phyloP scores from a whole-genome alignment of 2,113 vertebrate species.

The Crocuta crocuta region DNA sequence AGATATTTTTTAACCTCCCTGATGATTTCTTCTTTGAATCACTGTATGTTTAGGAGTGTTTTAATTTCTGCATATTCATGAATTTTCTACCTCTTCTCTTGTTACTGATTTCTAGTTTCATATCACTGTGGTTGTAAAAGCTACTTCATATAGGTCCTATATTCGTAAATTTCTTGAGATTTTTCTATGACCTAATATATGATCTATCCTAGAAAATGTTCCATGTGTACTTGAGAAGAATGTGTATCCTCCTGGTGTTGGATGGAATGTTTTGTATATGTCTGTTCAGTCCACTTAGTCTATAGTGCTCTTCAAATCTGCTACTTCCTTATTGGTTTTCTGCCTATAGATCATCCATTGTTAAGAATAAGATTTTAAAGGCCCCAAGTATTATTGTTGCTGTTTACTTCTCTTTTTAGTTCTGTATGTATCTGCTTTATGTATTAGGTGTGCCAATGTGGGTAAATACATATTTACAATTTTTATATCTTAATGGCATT shows the following conservation, averaged over 20 bases:
- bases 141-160: neutral
- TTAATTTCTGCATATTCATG: neutral
- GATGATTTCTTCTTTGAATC: neutral
- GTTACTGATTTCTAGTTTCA: neutral
- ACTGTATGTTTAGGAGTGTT: neutral
- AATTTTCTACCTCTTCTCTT: neutral
- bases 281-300: neutral
- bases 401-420: neutral
- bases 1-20: neutral
- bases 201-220: neutral
- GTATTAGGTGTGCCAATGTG: neutral
- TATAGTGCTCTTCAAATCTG: neutral
- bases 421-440: neutral
- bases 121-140: neutral
- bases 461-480: neutral
- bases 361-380: neutral
- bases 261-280: neutral
- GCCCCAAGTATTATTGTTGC: neutral
- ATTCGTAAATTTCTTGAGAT: neutral
- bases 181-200: neutral
- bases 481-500: neutral
- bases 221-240: neutral
- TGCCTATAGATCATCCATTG: neutral
- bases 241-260: neutral
- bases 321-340: neutral